Evolutionary conservation across 2,797 vertebrate species (phyloP), one percentile per base, ranked within the genome.

Genomic region (Clarias pachynema): DNA sequence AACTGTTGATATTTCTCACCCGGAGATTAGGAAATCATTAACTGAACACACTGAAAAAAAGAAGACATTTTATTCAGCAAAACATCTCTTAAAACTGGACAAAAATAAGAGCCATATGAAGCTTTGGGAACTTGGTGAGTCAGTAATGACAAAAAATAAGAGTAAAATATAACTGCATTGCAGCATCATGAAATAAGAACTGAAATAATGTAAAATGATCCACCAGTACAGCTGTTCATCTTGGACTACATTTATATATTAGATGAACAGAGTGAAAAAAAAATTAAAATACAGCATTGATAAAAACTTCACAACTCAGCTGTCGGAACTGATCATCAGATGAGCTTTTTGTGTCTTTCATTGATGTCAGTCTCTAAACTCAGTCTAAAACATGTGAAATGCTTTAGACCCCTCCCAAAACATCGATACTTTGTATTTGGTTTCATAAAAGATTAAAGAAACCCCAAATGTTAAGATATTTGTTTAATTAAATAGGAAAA

Each of bases 41-140:
- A 81, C 57, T 80, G 31, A 87, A 85, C 86, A 68, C 85, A 81
- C 70, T 92, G 87, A 90, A 91, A 91, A 94, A 94, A 93, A 65
- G 69, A 93, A 37, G 69, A 82, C 15, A 60, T 82, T 94, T 94
- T 95, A 94, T 94, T 95, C 74, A 91, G 85, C 85, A 92, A 90
- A 92, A 88, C 90, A 90, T 91, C 90, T 87, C 86, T 90, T 85
- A 79, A 87, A 90, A 88, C 74, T 59, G 82, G 79, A 93, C 90
- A 92, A 91, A 89, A 86, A 85, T 66, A 90, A 91, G 84, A 89
- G 86, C 91, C 88, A 86, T 89, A 87, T 91, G 85, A 86, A 83
- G 87, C 87, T 84, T 89, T 82, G 62, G 73, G 69, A 80, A 78
- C 72, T 79, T 81, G 57, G 77, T 85, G 14, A 34, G 60, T 79